Base-by-base conservation (phyloP, 2,797 vertebrate species). In the Bradypus variegatus region DNA sequence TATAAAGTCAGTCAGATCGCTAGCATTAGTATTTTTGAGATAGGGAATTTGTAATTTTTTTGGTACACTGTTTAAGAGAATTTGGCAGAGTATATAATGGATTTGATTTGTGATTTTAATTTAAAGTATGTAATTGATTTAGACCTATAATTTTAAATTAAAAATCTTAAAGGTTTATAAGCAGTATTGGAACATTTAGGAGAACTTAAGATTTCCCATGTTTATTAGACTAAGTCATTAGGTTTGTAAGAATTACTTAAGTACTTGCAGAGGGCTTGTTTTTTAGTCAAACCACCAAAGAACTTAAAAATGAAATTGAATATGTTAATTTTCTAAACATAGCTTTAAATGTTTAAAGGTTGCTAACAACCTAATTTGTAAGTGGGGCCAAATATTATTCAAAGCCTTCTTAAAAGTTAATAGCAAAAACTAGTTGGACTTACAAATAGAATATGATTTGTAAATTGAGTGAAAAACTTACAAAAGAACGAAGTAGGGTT, bases 21-120 rank as follows among this genome's bases (percentile, higher is more conserved):
- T 2, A 38, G 0, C 36, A 55, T 38, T 23, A 60, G 65, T 45
- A 72, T 64, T n/a, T 78, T 86, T 31, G 21, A 72, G 9, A 64
- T 8, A 31, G 60, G 50, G 8, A 15, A 77, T 64, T 55, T 72
- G 2, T 3, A 27, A 14, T 77, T 58, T 60, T 73, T 53, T 27
- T 11, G 27, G 45, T 89, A 89, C 6, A 77, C 25, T 60, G n/a
- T 53, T 89, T 64, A 69, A 78, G 73, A 91, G 73, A 87, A 81
- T 53, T 62, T 19, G 16, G 45, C 58, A 82, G 65, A 81, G 14
- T 53, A 69, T 8, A 38, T 53, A 38, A 64, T 58, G 29, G 58
- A 64, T 91, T 85, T 9, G 12, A 53, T 69, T 62, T 86, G 86
- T 65, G 27, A 80, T 67, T 83, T 65, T 91, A 91, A 83, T 88